These are phyloP conservation scores for Smittia aterrima DNA, from an alignment of 2,888 invertebrate species.

Conservation along the genomic window DNA sequence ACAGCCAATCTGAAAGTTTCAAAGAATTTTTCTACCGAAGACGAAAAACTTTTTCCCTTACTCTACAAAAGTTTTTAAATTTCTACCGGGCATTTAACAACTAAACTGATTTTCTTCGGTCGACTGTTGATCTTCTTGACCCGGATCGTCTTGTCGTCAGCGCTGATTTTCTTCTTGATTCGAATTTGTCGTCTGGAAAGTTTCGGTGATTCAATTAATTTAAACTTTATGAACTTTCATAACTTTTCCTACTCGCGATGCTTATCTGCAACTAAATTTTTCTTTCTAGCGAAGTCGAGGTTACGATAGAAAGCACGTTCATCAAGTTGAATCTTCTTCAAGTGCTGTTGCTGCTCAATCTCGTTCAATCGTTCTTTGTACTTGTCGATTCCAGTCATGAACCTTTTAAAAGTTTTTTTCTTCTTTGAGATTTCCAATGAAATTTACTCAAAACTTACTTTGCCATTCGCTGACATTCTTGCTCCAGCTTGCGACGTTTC, in stretches of 20 bases:
- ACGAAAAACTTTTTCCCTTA: not conserved
- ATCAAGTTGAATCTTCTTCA: not conserved
- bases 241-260: not conserved
- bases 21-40: not conserved
- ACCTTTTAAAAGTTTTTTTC: not conserved
- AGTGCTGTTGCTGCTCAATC: not conserved
- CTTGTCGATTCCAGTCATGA: not conserved
- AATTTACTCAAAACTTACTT: not conserved
- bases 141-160: not conserved
- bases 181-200: not conserved
- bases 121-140: not conserved
- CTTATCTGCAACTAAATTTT: not conserved
- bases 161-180: not conserved
- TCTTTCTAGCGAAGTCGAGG: not conserved
- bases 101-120: not conserved
- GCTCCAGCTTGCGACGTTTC: not conserved
- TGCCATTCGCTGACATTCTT: not conserved
- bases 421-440: no score
- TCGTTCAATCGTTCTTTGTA: not conserved
- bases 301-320: slow-evolving; percentile 15
- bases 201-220: not conserved
- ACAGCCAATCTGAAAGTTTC: not conserved
- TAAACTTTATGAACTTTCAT: not conserved
- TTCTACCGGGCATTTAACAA: not conserved
- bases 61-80: not conserved